Conservation (phyloP, 2,888 invertebrate genomes). For the Himalopsyche tibetana region DNA sequence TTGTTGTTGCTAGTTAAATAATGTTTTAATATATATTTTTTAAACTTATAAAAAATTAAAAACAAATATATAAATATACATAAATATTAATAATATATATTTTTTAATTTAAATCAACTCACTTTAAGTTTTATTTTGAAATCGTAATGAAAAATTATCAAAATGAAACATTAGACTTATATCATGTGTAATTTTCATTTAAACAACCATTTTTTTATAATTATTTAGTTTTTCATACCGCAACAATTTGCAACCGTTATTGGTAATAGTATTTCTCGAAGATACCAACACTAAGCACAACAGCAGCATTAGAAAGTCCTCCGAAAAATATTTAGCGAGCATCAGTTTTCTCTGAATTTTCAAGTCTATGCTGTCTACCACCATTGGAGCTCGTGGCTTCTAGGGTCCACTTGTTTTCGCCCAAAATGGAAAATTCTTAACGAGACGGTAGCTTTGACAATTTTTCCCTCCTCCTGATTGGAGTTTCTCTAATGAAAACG, state of each 20-base stretch:
- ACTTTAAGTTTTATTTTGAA: too few relatives aligned
- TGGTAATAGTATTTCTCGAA: not conserved
- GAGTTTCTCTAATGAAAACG: slow-evolving; percentile 38
- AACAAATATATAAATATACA: too few relatives aligned
- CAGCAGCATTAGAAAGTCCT: not conserved
- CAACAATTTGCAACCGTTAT: not conserved
- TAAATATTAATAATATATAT: too few relatives aligned
- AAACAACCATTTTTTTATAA: too few relatives aligned
- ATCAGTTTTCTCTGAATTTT: not conserved
- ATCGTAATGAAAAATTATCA: too few relatives aligned
- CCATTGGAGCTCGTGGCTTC: slow-evolving; percentile 25
- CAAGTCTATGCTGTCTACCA: not conserved
- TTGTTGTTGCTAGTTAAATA: too few relatives aligned
- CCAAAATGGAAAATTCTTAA: slow-evolving; percentile 20
- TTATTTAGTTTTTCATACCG: too few relatives aligned
- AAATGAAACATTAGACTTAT: too few relatives aligned
- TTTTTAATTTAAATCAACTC: too few relatives aligned
- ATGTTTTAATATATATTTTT: too few relatives aligned
- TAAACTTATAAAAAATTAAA: too few relatives aligned
- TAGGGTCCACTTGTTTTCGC: slow-evolving; percentile 29
- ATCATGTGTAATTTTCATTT: too few relatives aligned
- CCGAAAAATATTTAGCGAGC: not conserved
- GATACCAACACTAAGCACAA: not conserved
- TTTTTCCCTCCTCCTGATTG: slow-evolving; percentile 1
- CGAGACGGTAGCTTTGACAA: slow-evolving; percentile 11